Conservation (phyloP, 2,888 invertebrate genomes). For the Heterodera filipjevi region DNA sequence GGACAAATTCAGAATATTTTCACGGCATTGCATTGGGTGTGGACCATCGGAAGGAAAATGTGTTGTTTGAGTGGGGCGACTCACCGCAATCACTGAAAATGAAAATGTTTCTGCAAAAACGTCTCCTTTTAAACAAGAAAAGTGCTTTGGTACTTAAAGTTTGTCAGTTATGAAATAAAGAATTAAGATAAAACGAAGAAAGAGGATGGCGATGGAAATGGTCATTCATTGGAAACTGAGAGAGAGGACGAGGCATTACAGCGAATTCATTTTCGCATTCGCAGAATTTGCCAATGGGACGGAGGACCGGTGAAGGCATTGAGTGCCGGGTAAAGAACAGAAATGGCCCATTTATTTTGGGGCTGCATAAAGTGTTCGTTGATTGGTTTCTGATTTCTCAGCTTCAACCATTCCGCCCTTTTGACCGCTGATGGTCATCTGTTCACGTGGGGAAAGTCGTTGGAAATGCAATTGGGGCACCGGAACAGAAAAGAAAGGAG, state of each 20-base stretch:
- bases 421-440: conserved; percentile 52
- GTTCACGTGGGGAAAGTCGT: conserved; percentile 59
- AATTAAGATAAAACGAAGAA: not conserved
- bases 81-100: conserved; percentile 59
- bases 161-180: no score
- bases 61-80: conserved; percentile 51
- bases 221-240: not conserved
- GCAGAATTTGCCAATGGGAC: conserved; percentile 30
- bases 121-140: conserved; percentile 31
- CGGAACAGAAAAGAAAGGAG: conserved; percentile 53
- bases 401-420: conserved; percentile 54
- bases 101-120: conserved; percentile 40
- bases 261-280: conserved; percentile 18
- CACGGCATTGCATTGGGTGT: conserved; percentile 50
- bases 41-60: not conserved
- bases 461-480: conserved; percentile 59
- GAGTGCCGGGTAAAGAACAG: conserved; percentile 45
- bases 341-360: no score
- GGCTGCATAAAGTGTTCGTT: not conserved
- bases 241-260: not conserved
- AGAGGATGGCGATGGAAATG: not conserved
- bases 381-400: not conserved
- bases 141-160: no score
- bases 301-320: conserved; percentile 33
- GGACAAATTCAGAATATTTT: conserved; percentile 48